Evolutionary conservation across 2,888 invertebrate species (phyloP), one percentile per base, ranked within the genome.

Genomic region (Drosophila ustulata): DNA sequence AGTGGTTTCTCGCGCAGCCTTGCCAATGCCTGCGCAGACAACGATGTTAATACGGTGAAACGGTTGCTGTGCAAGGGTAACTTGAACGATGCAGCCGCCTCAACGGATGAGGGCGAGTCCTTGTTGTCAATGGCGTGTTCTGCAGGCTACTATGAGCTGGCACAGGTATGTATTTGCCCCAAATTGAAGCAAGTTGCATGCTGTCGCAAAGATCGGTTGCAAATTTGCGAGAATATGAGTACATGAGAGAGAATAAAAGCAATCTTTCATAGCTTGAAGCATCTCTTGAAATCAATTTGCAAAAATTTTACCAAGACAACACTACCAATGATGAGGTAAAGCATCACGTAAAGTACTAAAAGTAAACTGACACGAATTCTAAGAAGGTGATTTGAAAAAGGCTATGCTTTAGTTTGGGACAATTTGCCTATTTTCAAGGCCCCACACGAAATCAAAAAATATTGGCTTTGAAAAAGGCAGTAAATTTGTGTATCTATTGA

Each of bases 41-140:
- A 98, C 80, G 98, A 98, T 94, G 97, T 98, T 64, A 96, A 96
- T 81, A 97, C 98, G 23, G 98, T 98, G 62, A 95, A 96, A 86
- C 97, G 97, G 92, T 94, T 98, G 74, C 94, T 98, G 70, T 97
- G 97, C 53, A 98, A 98, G 93, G 98, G 98, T 55, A 93, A 92
- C 65, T 97, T 98, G 71, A 97, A 98, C 94, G 98, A 98, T 94
- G 89, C 89, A 7, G 71, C 87, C 9, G 84, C 83, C 32, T 98
- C 98, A 77, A 98, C 98, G 69, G 98, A 99, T 93, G 98, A 99
- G 93, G 99, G 98, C 80, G 99, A 99, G 93, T 98, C 98, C 90
- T 94, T 99, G 75, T 94, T 99, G 74, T 98, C 98, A 61, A 95
- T 99, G 89, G 99, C 99, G 71, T 99, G 99, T 93, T 98, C 98